Base-by-base conservation (phyloP, 2,797 vertebrate species). In the Fringilla coelebs region DNA sequence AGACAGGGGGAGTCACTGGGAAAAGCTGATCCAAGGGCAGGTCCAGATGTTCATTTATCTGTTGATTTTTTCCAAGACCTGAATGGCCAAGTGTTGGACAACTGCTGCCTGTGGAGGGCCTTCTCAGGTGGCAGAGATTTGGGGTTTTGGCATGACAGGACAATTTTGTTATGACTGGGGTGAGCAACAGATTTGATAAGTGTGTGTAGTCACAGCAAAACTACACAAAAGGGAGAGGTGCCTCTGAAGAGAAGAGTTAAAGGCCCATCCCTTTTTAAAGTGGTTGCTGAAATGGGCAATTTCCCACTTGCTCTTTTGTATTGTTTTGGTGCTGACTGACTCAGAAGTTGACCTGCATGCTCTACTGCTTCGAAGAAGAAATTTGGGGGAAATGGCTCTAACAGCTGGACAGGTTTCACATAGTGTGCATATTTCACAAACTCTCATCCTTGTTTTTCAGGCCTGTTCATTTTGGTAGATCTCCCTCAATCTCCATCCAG, bases 1-100 rank as follows among this genome's bases (percentile, higher is more conserved):
- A 26, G 41, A 41, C 0, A 0, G 52, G 10, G 7, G 22, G 13
- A 80, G 48, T 12, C 1, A 0, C 19, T 26, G 32, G 20, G 11
- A 10, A 21, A 54, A 62, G 31, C 4, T 40, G 46, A 65, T 46
- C 25, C 18, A 32, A 76, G 31, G n/a, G 4, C 7, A 73, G 2
- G 10, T 61, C 45, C 46, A 41, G 22, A 24, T 49, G 14, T 40
- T 51, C 17, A 6, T 48, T 87, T 46, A 16, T 28, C 38, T 54
- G 7, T 38, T 71, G 38, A 34, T 84, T 84, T 73, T 73, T 66
- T 74, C 40, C 36, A 32, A 46, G 63, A 41, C 28, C 19, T 65
- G 51, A 58, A 19, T 46, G 31, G 13, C 22, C 31, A 62, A 74
- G 40, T 5, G 8, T 25, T 63, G 28, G 1, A 5, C 18, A 58